Base-by-base conservation (phyloP, 2,888 invertebrate genomes). In the Melanostoma scalare region DNA sequence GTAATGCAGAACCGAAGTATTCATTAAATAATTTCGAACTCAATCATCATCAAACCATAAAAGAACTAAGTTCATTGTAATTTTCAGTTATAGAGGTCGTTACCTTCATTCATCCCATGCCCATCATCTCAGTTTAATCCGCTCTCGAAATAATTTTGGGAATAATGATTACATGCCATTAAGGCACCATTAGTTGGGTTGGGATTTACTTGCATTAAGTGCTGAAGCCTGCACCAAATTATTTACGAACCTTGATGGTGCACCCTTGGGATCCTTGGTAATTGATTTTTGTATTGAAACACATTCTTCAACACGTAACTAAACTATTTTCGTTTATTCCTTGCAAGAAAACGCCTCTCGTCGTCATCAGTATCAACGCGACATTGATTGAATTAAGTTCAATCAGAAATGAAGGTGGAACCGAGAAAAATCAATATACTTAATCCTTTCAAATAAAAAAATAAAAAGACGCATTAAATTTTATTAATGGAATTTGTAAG, bases 151-250 rank as follows among this genome's bases (percentile, higher is more conserved):
- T 35, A 44, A 52, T 73, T 84, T 81, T 40, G 50, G 48, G 61
- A 42, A 53, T 20, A 67, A 75, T 84, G 84, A 84, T 84, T 84
- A 84, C 46, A 71, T 67, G 68, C 65, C 84, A 84, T 84, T 84
- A 84, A 74, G 78, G 50, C 20, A 60, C 84, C 84, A 84, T 84
- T 84, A 84, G 75, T 40, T 44, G 56, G 30, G 63, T 78, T 40
- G 38, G 56, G 30, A 56, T 78, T 71, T 40, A 72, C 67, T 36
- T 67, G 63, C 53, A 42, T n/a, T 20, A 53, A 74, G 63, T 80
- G 65, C 56, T 48, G 40, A 53, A 60, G 52, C 31, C 67, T 68
- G 48, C 20, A 33, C 8, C 56, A 6, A 36, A 20, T 20, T 20
- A 20, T 20, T 0, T 20, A 50, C 33, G 53, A 40, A 9, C 10